Percentiles rank a stretch among this genome's conserved stretches.
Conservation (phyloP, 2,888 invertebrate species). For the Drosophila pseudotalamancana region DNA sequence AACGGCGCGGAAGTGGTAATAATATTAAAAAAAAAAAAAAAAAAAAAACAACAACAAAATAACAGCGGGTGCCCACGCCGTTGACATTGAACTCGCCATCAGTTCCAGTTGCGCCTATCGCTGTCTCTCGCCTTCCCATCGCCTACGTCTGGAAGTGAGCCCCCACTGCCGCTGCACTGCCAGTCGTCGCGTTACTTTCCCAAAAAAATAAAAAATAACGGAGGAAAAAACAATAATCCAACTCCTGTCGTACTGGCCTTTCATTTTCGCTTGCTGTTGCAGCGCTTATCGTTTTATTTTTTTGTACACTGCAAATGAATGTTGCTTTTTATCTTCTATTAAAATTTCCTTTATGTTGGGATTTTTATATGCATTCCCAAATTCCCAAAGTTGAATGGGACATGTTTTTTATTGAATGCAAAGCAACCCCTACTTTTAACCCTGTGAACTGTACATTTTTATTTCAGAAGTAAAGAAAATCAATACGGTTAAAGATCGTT, state of each 20-base stretch:
- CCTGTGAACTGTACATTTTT: slow-evolving; percentile 29
- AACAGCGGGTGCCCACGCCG: slow-evolving; percentile 50
- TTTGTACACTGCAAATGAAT: slow-evolving; percentile 31
- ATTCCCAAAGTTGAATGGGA: slow-evolving; percentile 18
- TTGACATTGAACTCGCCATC: slow-evolving; percentile 72
- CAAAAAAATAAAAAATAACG: slow-evolving; percentile 37
- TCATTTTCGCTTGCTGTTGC: slow-evolving; percentile 59
- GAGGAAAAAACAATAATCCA: slow-evolving; percentile 2
- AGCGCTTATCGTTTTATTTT: slow-evolving; percentile 62
- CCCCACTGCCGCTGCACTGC: slow-evolving; percentile 2
- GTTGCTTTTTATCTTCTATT: not conserved
- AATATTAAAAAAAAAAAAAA: slow-evolving; percentile 28
- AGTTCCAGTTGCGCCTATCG: slow-evolving; percentile 37
- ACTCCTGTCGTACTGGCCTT: slow-evolving; percentile 63
- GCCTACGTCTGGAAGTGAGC: slow-evolving; percentile 2
- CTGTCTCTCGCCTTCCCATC: not conserved
- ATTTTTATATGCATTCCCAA: not conserved
- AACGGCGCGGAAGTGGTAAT: slow-evolving; percentile 62
- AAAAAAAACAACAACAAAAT: slow-evolving; percentile 7
- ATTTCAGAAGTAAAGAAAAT: slow-evolving; percentile 9
- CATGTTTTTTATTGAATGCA: slow-evolving; percentile 21
- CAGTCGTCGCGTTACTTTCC: slow-evolving; percentile 63
- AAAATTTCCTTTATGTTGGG: not conserved
- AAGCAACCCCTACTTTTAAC: slow-evolving; percentile 45
- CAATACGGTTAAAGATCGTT: slow-evolving; percentile 11